Evolutionary conservation across 2,797 vertebrate genomes (phyloP).

Genomic region (Anolis apletophallus): DNA sequence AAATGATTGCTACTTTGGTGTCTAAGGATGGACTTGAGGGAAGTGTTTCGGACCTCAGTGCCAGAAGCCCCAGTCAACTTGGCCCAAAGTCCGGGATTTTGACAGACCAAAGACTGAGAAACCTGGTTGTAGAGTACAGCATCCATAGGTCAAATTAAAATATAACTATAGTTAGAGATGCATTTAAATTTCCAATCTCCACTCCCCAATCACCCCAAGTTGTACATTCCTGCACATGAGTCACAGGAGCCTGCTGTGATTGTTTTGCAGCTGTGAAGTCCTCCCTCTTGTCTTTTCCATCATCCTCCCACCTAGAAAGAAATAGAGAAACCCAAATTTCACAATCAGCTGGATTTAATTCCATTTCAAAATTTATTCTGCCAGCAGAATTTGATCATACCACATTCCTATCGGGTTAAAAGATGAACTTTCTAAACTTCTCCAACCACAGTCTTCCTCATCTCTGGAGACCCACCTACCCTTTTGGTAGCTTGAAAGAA

Average conservation of each 20-base stretch:
- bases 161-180: background rate
- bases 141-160: background rate
- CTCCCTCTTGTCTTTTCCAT: background rate
- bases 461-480: accelerated
- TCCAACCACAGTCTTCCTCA: constrained; percentile 1
- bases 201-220: background rate
- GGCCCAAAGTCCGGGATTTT: no score
- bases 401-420: background rate
- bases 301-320: background rate
- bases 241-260: background rate
- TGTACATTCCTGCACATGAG: background rate
- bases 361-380: background rate
- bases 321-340: constrained; percentile 1
- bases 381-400: background rate
- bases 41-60: no score
- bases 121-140: no score
- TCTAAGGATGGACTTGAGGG: no score
- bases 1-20: no score
- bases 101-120: no score
- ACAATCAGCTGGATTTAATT: constrained; percentile 6
- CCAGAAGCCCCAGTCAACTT: no score
- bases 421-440: background rate
- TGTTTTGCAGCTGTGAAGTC: constrained; percentile 7
- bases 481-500: background rate
- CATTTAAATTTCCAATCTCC: background rate